These are phyloP conservation scores for Scortum barcoo DNA, from an alignment of 2,113 vertebrate genomes.

Conservation along the genomic window DNA sequence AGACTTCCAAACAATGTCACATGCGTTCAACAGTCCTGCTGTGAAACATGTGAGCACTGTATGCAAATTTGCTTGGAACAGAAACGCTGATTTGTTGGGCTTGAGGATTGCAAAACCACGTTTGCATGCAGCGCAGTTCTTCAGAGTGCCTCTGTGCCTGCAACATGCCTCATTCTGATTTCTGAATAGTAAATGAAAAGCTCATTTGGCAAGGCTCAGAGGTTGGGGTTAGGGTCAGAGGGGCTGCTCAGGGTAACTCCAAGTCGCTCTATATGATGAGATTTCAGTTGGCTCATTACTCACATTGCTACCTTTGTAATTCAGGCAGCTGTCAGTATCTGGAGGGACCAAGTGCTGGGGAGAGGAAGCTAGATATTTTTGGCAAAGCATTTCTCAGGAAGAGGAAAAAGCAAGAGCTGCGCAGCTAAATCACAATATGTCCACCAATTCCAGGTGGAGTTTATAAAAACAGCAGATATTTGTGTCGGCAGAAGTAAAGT, in stretches of 20 bases:
- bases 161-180: conserved; percentile 60
- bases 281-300: conserved; percentile 71
- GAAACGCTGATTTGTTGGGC: conserved; percentile 56
- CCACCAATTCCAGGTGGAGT: conserved; percentile 23
- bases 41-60: conserved; percentile 40
- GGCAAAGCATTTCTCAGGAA: conserved; percentile 38
- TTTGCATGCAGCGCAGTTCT: conserved; percentile 68
- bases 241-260: conserved; percentile 53
- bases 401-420: conserved; percentile 23
- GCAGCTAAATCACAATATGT: conserved; percentile 38
- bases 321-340: conserved; percentile 67
- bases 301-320: conserved; percentile 61
- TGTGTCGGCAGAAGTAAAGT: background rate
- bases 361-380: conserved; percentile 40
- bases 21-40: conserved; percentile 30
- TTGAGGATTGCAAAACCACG: conserved; percentile 51
- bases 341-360: conserved; percentile 32
- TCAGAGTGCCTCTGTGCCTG: conserved; percentile 57
- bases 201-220: conserved; percentile 67
- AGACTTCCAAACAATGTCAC: conserved; percentile 40
- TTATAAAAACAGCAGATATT: conserved; percentile 1
- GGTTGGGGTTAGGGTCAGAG: conserved; percentile 54
- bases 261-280: conserved; percentile 68
- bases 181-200: conserved; percentile 76
- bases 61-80: conserved; percentile 61